Base-by-base conservation (phyloP, 1,140 invertebrate genomes). In the Microplitis demolitor region DNA sequence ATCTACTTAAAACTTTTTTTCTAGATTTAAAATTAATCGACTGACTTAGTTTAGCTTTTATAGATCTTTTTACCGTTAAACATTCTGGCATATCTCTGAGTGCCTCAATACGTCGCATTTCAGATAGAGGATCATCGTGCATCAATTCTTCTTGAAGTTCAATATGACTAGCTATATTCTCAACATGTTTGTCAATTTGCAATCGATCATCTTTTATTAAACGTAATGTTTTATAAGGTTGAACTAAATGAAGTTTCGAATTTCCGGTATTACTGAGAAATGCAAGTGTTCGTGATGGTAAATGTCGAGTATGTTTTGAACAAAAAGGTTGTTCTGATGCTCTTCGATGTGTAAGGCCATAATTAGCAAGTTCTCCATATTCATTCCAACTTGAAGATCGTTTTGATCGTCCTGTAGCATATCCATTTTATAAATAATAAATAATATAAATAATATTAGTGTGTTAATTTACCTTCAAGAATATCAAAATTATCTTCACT, bases 31-130 rank as follows among this genome's bases (percentile, higher is more conserved):
- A 76, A 77, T 86, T 90, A 14, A 91, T 87, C 0, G 89, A 89
- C 3, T 87, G 87, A 0, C 88, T 86, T n/a, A 92, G 78, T 78
- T 90, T 91, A 24, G 85, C 87, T 74, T 90, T 90, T 0, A 92
- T 88, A 50, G 84, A 85, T 72, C 90, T 86, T 80, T 92, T 93
- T 63, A 91, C 87, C 3, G 90, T 90, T 63, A 93, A 80, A 39
- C 89, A 88, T 78, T 92, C 90, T 0, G 91, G 90, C 78, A 92
- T 87, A 54, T 91, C 89, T 69, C 89, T 85, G 54, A 92, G 79
- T 1, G 90, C 89, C 75, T 91, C 89, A 53, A 90, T 87, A 74
- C 91, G 85, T 14, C 90, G 77, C 75, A 89, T 87, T 74, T 91
- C 89, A 0, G 89, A 86, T 3, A 86, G 77, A 0, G 89, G 89